Percentiles rank a stretch among this genome's conserved stretches.
Conservation (phyloP, 1,140 invertebrate species). For the Meloidogyne floridensis region DNA sequence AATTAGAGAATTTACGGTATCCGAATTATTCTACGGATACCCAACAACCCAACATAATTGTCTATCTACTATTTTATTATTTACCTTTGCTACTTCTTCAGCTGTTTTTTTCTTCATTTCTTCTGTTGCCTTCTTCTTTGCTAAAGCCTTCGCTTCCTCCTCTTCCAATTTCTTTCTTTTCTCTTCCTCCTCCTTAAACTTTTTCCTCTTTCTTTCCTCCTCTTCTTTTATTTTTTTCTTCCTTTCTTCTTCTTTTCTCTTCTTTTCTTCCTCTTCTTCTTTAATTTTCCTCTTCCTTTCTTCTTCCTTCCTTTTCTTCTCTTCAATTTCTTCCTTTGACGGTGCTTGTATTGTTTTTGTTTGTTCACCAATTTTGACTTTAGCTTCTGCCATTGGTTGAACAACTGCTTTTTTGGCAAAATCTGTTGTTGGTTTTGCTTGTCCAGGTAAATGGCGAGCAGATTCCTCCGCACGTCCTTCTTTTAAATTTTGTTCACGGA, state of each 20-base stretch:
- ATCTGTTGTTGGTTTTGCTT: constrained; percentile 49
- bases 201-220: constrained; percentile 18
- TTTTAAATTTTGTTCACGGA: constrained; percentile 14
- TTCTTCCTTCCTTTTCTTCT: constrained; percentile 37
- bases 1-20: too few relatives aligned
- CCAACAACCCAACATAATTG: too few relatives aligned
- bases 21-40: too few relatives aligned
- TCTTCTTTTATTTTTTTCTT: constrained; percentile 1
- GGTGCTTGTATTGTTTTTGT: constrained; percentile 24
- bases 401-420: constrained; percentile 58
- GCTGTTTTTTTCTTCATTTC: not conserved
- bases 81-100: constrained; percentile 19
- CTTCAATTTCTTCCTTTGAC: constrained; percentile 19
- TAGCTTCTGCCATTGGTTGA: constrained; percentile 49
- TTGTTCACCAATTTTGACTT: constrained; percentile 35
- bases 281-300: constrained; percentile 10
- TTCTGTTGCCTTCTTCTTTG: not conserved
- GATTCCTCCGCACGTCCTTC: constrained; percentile 32
- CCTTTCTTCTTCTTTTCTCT: not conserved
- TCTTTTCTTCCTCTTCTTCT: not conserved
- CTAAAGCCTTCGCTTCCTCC: not conserved
- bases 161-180: not conserved
- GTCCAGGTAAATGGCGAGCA: not conserved
- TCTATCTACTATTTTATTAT: not conserved
- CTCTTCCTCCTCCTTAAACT: not conserved